Evolutionary conservation across 92 coral and sea anemone species (phyloP), one percentile per base, ranked within the genome.

Genomic region (Umimayanthus kanabou): DNA sequence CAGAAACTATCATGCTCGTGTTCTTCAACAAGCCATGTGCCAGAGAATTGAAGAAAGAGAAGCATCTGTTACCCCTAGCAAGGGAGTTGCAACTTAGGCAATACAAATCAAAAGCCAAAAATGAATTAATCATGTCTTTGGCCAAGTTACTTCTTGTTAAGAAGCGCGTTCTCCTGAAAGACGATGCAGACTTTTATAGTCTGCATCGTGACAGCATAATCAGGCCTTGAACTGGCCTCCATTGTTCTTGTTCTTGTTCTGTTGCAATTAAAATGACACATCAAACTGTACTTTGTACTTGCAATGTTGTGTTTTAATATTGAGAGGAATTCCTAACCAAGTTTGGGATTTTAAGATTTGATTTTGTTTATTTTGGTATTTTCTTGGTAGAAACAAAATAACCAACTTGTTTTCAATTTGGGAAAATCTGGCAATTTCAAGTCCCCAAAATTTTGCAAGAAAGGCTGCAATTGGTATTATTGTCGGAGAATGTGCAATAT

Each of bases 21-120:
- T 93, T 84, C 79, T 91, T 93, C 47, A 85, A 93, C 42, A 94
- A 88, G 65, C 92, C 91, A 9, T 90, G 88, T 80, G 81, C 94
- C 42, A 90, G 90, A 49, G 94, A 93, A 85, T 45, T 94, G 58
- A 94, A 94, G 87, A 91, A 88, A 81, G 96, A 91, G 30, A 53
- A 39, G 49, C 96, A 94, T 45, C 88, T 94, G 72, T 22, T 85
- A 29, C 88, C 96, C 29, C 79, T 88, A 42, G 89, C 93, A 49
- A 88, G 92, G 18, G 93, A 90, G 66, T 33, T 92, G 55, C 82
- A 90, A 29, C 39, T 92, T 29, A 90, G 85, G 58, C 82, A 87
- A 39, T 40, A 82, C 14, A 93, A 91, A 55, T 73, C 91, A 42
- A 93, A 88, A 81, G 93, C 86, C 91, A 93, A 93, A 81, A 83